Conservation (phyloP, 2,888 invertebrate species). For the Polyommatus iphigenia region DNA sequence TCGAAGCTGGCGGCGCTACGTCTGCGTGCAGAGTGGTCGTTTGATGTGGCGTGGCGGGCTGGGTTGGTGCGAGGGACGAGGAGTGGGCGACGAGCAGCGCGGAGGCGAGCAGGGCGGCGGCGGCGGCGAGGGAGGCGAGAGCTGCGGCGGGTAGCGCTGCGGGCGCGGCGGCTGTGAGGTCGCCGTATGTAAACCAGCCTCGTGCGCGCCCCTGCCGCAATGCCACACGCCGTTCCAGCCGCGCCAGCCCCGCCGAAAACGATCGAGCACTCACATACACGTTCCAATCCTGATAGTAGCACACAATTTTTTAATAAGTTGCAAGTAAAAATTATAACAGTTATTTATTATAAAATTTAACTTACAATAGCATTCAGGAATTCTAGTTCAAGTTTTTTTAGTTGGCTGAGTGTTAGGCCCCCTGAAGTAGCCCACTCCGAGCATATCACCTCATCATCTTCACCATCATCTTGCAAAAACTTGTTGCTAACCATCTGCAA, state of each 20-base stretch:
- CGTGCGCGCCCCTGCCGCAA: constrained; percentile 84
- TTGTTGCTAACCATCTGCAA: constrained; percentile 97
- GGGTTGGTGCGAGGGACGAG: neutral
- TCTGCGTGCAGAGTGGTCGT: constrained; percentile 30
- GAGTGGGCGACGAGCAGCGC: constrained; percentile 46
- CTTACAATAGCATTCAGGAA: constrained; percentile 95
- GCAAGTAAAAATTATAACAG: no score
- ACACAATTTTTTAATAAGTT: neutral
- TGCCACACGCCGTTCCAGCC: constrained; percentile 87
- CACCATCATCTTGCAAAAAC: constrained; percentile 95
- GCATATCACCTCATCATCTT: constrained; percentile 94
- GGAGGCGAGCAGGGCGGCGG: constrained; percentile 50
- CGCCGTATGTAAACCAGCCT: constrained; percentile 92
- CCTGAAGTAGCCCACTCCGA: constrained; percentile 96
- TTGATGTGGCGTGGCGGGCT: neutral
- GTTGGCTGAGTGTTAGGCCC: constrained; percentile 85
- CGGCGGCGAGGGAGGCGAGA: constrained; percentile 47
- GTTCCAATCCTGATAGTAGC: constrained; percentile 87
- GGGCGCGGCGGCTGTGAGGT: constrained; percentile 80
- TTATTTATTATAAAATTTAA: constrained; percentile 40
- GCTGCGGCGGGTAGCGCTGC: constrained; percentile 43
- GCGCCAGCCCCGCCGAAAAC: constrained; percentile 86
- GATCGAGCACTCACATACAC: constrained; percentile 88
- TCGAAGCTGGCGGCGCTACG: constrained; percentile 39
- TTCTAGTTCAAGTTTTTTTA: constrained; percentile 92